phyloP scores from a whole-genome alignment of 2,888 invertebrate genomes.

The Epistrophella euchroma region DNA sequence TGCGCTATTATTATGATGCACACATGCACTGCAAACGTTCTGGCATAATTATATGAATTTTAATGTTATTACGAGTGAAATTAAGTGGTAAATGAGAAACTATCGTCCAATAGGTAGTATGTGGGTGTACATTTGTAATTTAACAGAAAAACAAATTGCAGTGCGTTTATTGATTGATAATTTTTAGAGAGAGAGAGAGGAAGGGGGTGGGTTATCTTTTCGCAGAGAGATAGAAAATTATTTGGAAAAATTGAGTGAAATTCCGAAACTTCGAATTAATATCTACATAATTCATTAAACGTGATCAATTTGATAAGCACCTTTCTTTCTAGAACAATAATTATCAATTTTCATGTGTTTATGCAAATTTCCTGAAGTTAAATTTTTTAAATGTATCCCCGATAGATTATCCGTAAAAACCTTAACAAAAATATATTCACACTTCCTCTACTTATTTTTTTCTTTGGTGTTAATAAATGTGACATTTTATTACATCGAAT shows the following conservation, averaged over 20 bases:
- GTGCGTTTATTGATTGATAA: not conserved
- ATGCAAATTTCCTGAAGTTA: too few species aligned
- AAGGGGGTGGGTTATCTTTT: not conserved
- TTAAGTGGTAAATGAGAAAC: conserved; percentile 66
- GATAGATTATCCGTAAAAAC: too few species aligned
- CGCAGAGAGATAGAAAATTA: not conserved
- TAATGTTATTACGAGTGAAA: conserved; percentile 63
- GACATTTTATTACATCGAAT: not conserved
- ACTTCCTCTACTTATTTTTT: too few species aligned
- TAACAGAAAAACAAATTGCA: not conserved
- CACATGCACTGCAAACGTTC: conserved; percentile 29
- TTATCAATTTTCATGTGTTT: too few species aligned
- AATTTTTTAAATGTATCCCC: too few species aligned
- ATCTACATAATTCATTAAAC: too few species aligned
- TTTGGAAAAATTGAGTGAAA: not conserved
- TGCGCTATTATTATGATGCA: conserved; percentile 51
- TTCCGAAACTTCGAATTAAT: not conserved
- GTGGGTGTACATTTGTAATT: not conserved
- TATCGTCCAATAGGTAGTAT: not conserved
- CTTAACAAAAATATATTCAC: too few species aligned
- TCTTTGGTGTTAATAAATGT: not conserved
- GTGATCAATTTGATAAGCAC: too few species aligned
- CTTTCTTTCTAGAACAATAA: too few species aligned
- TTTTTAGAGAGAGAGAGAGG: too few species aligned
- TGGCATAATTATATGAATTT: conserved; percentile 19